Evolutionary conservation across 2,888 invertebrate genomes (phyloP).

Genomic region (Mesoligia furuncula): DNA sequence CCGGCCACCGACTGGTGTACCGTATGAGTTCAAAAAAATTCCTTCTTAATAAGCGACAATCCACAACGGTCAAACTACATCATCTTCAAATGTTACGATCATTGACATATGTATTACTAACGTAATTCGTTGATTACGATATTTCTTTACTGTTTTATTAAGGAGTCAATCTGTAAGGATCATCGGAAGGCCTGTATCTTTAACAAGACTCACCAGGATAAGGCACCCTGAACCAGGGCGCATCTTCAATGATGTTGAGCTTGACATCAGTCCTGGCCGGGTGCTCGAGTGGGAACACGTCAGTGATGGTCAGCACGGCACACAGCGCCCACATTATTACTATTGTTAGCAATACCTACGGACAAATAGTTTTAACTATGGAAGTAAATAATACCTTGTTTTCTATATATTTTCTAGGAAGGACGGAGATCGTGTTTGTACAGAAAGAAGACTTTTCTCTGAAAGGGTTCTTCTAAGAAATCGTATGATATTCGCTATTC

Average conservation of each 20-base stretch:
- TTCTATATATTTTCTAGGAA: background rate
- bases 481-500: background rate
- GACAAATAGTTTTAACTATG: background rate
- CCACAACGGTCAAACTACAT: background rate
- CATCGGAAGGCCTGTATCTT: background rate
- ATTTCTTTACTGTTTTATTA: background rate
- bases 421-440: background rate
- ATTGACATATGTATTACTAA: too few species aligned
- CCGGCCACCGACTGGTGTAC: too few species aligned
- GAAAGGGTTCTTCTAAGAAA: constrained; percentile 5
- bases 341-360: constrained; percentile 93
- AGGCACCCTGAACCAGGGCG: constrained; percentile 95
- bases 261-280: constrained; percentile 94
- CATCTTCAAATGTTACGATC: background rate
- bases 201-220: constrained; percentile 91
- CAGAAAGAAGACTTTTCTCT: constrained; percentile 5
- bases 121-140: background rate
- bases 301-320: constrained; percentile 92
- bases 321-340: constrained; percentile 94
- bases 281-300: constrained; percentile 92
- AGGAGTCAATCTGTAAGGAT: too few species aligned
- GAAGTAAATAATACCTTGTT: background rate
- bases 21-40: background rate
- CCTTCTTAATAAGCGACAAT: background rate
- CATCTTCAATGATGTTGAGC: constrained; percentile 92